These are phyloP conservation scores for Lemur catta DNA, from an alignment of 2,797 vertebrate species.

Conservation along the genomic window DNA sequence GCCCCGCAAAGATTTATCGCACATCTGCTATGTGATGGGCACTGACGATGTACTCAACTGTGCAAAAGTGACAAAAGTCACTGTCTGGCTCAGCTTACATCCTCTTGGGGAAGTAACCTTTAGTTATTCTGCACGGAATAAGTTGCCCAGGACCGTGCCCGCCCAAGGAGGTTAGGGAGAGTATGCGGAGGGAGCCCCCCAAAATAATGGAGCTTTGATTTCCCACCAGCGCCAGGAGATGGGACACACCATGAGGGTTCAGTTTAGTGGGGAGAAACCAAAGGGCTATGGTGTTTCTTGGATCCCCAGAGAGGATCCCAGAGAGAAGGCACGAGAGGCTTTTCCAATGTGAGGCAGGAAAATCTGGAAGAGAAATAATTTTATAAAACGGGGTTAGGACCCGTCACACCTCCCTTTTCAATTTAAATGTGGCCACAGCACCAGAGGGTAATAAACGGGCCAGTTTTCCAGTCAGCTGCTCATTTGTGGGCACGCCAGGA, in stretches of 20 bases:
- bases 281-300: not conserved
- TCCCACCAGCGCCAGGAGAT: not conserved
- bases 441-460: not conserved
- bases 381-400: not conserved
- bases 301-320: not conserved
- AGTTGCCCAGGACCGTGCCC: not conserved
- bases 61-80: accelerated
- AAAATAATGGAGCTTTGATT: not conserved
- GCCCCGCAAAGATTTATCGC: not conserved
- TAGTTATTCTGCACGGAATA: not conserved
- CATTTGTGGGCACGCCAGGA: too few species aligned
- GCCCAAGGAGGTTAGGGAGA: not conserved
- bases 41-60: accelerated
- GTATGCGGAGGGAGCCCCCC: not conserved
- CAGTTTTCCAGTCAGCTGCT: not conserved
- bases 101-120: not conserved
- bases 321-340: not conserved
- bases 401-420: not conserved
- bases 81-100: not conserved
- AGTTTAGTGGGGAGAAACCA: not conserved
- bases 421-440: not conserved
- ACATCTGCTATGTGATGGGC: not conserved
- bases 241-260: not conserved
- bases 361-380: not conserved
- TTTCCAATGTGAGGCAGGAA: not conserved